Conservation (phyloP, 2,888 invertebrate genomes). For the Dendrolimus pini region DNA sequence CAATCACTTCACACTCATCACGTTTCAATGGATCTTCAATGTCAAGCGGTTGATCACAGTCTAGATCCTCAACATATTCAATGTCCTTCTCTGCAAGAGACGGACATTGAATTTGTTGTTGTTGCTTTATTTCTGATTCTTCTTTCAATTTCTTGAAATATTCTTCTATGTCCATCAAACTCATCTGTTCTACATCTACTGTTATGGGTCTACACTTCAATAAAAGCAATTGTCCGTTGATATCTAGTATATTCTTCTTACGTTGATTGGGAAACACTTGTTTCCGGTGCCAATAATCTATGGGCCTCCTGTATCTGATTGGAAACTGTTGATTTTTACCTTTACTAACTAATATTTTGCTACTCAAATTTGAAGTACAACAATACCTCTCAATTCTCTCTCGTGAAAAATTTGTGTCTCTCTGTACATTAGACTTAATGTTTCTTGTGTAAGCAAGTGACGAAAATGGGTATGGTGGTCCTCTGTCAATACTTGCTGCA, state of each 20-base stretch:
- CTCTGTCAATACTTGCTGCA: slow-evolving; percentile 51
- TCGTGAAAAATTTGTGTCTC: slow-evolving; percentile 49
- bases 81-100: slow-evolving; percentile 49
- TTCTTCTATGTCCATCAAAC: slow-evolving; percentile 53
- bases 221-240: slow-evolving; percentile 66
- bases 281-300: slow-evolving; percentile 63
- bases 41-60: slow-evolving; percentile 39
- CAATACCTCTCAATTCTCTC: slow-evolving; percentile 66
- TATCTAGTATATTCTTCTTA: slow-evolving; percentile 55
- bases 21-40: slow-evolving; percentile 50
- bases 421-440: slow-evolving; percentile 42
- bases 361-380: slow-evolving; percentile 38
- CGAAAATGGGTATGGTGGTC: slow-evolving; percentile 67
- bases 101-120: slow-evolving; percentile 8
- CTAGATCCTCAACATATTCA: slow-evolving; percentile 59
- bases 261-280: slow-evolving; percentile 60
- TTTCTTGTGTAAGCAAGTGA: slow-evolving; percentile 62
- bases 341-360: slow-evolving; percentile 54
- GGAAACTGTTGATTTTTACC: slow-evolving; percentile 57
- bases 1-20: slow-evolving; percentile 77
- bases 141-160: slow-evolving; percentile 47
- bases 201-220: slow-evolving; percentile 67
- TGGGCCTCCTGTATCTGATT: slow-evolving; percentile 56
- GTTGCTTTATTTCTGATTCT: slow-evolving; percentile 35
- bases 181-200: slow-evolving; percentile 61